These are phyloP conservation scores for Zaprionus lineosus DNA, from an alignment of 2,888 invertebrate species.

Conservation along the genomic window DNA sequence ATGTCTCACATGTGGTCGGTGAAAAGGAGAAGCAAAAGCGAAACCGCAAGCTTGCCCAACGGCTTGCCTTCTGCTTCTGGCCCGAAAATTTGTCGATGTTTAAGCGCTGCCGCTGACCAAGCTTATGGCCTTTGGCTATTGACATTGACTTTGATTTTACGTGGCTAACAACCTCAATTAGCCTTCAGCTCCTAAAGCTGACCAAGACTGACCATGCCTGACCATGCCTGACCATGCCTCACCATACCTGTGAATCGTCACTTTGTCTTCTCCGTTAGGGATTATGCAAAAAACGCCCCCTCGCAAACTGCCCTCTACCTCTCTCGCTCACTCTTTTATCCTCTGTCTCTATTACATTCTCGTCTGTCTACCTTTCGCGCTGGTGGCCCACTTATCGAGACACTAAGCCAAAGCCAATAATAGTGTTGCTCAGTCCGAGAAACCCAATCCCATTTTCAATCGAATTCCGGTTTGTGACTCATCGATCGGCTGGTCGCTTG, in stretches of 20 bases:
- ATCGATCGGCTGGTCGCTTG: slow-evolving; percentile 42
- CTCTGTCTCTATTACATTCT: slow-evolving; percentile 1
- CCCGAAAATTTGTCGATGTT: slow-evolving; percentile 55
- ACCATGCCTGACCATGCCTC: background rate
- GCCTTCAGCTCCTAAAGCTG: background rate
- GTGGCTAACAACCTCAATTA: slow-evolving; percentile 52
- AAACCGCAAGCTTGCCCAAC: slow-evolving; percentile 12
- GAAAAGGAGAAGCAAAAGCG: slow-evolving; percentile 1
- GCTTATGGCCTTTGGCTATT: slow-evolving; percentile 38
- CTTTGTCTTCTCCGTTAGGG: slow-evolving; percentile 13
- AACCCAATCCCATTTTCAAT: slow-evolving; percentile 45
- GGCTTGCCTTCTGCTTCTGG: background rate
- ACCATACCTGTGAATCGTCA: too few species aligned
- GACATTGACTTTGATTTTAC: slow-evolving; percentile 60
- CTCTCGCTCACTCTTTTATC: background rate
- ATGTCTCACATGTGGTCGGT: slow-evolving; percentile 6
- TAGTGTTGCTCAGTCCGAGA: slow-evolving; percentile 33
- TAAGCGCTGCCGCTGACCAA: slow-evolving; percentile 37
- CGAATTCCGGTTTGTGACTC: slow-evolving; percentile 71
- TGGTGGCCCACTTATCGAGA: slow-evolving; percentile 9
- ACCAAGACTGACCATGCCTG: background rate
- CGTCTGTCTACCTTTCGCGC: background rate
- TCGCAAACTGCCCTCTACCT: too few species aligned
- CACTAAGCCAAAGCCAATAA: slow-evolving; percentile 3
- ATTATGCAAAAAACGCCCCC: slow-evolving; percentile 42